Evolutionary conservation across 2,888 invertebrate genomes (phyloP), one percentile per base, ranked within the genome.

Genomic region (Odontomyia ornata): DNA sequence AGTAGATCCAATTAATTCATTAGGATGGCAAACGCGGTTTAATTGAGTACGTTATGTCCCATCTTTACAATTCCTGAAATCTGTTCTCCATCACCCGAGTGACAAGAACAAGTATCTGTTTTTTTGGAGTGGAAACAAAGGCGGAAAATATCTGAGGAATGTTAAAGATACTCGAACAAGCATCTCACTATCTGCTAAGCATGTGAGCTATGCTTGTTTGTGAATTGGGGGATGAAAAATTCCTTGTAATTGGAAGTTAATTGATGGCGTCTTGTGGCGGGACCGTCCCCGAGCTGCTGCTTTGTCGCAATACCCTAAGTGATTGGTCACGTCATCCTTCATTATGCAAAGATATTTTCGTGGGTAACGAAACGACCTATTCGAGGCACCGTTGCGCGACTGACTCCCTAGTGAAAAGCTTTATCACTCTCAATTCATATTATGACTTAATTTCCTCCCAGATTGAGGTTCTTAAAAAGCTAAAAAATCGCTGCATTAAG

Each of bases 401-500:
- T 4, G 2, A 4, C 18, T 15, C 52, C 52, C 5, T 4, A 60
- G 23, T 4, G 13, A 60, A 18, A 25, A 60, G 23, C 57, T 3
- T 23, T 4, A 9, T 25, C 15, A 3, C 3, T 52, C n/a, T 52
- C 7, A n/a, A 52, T n/a, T 52, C 7, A 15, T 52, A 52, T 4
- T 15, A 2, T 18, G 52, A 4, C 18, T 9, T 15, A 64, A 64
- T 64, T 64, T 64, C 28, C 64, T 64, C 64, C 13, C 11, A 28
- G 60, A 60, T 25, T 18, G 60, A 23, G 21, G 9, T 15, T 25
- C 25, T 25, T n/a, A 23, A 18, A 13, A 23, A 21, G 18, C 60
- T 21, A 60, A 60, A 60, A 60, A 60, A 60, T 60, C 15, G n/a
- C 64, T 64, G 64, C 64, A 60, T 60, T 30, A 64, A 71, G 28